Conservation (phyloP, 2,113 vertebrate species). For the Ctenomys sociabilis region DNA sequence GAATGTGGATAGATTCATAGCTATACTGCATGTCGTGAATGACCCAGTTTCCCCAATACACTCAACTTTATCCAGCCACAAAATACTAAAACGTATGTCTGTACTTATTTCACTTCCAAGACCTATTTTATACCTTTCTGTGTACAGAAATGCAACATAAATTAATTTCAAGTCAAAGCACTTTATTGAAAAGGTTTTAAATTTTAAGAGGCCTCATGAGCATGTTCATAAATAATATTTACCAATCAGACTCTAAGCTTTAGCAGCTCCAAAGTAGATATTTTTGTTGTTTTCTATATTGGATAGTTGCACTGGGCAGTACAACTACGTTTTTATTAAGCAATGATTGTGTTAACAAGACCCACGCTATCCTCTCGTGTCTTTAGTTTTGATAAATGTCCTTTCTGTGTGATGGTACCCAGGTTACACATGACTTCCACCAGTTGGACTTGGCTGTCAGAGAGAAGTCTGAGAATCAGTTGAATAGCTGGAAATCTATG, state of each 20-base stretch:
- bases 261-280: conserved; percentile 1
- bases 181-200: conserved; percentile 69
- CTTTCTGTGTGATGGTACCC: neutral
- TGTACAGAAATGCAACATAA: neutral
- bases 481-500: neutral
- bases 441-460: conserved; percentile 62
- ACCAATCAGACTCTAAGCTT: conserved; percentile 5
- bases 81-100: conserved; percentile 50
- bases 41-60: conserved; percentile 33
- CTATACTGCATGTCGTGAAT: conserved; percentile 36
- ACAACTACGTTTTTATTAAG: neutral
- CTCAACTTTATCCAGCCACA: conserved; percentile 10
- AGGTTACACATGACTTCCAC: conserved; percentile 20
- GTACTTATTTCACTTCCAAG: conserved; percentile 52
- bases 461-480: conserved; percentile 1
- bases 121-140: conserved; percentile 54
- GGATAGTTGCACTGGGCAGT: neutral
- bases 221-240: conserved; percentile 63
- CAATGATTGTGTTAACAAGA: neutral
- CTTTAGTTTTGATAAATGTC: neutral
- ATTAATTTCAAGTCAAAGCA: conserved; percentile 35
- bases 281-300: conserved; percentile 11
- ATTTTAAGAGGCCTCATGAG: conserved; percentile 57
- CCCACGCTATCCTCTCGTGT: neutral
- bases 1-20: neutral